Base-by-base conservation (phyloP, 2,113 vertebrate genomes). In the Aythya baeri region DNA sequence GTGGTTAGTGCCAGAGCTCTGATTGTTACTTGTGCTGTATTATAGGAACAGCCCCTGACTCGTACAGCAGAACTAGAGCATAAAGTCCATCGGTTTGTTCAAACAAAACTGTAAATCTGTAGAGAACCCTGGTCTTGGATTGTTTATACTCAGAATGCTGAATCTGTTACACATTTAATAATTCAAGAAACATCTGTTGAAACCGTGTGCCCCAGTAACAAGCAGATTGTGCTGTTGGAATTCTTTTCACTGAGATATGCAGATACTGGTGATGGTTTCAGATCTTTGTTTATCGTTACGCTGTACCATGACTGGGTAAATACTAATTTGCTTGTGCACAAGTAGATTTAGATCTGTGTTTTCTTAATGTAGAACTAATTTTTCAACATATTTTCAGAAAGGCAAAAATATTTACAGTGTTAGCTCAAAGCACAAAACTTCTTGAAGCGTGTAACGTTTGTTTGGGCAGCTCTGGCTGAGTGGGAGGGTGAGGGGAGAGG, bases 221-320 rank as follows among this genome's bases (percentile, higher is more conserved):
- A 86, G 75, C 71, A 62, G 70, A 88, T 80, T 86, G 55, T 79
- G 80, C 66, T 77, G 55, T 72, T 91, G 65, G 46, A 38, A 17
- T 94, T 89, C 59, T 81, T 90, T 83, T 94, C 76, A 55, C n/a
- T 1, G 41, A 81, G 80, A 86, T 78, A 22, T 88, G 72, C 76
- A 71, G 73, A 32, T 91, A 57, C 72, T 73, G 70, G 15, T 90
- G 84, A 63, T 13, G 73, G 88, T 88, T 96, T 92, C 43, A 90
- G 63, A 59, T 88, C 59, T 80, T 50, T 88, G 26, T 86, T 93
- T 73, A 8, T 59, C 75, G 57, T 91, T 92, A 22, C 23, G 11
- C 20, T 46, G 41, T 78, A 50, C n/a, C 3, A 3, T 58, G 83
- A 63, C 55, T 90, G 41, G 75, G 9, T 88, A 86, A 91, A 63